Percentiles rank a stretch among this genome's conserved stretches.
phyloP scores from a whole-genome alignment of 1,140 invertebrate species.

The Pogonus chalceus region DNA sequence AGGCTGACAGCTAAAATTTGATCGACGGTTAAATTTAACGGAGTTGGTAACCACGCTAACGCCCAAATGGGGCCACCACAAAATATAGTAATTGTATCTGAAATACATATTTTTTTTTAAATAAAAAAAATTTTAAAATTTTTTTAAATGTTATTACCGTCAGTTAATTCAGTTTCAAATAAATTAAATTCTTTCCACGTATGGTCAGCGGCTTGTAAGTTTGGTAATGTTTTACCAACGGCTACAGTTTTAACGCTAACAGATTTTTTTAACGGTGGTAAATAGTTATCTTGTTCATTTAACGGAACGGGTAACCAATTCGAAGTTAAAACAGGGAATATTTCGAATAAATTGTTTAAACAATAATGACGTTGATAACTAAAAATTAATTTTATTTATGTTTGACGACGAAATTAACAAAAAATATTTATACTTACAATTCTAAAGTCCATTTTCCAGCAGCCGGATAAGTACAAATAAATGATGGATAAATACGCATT shows the following conservation, averaged over 20 bases:
- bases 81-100: slow-evolving; percentile 42
- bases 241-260: slow-evolving; percentile 27
- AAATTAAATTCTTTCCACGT: slow-evolving; percentile 36
- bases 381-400: no score
- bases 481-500: neutral
- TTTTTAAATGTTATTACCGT: slow-evolving; percentile 19
- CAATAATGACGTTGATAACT: slow-evolving; percentile 34
- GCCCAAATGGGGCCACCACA: slow-evolving; percentile 50
- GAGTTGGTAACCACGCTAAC: slow-evolving; percentile 45
- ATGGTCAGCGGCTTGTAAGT: slow-evolving; percentile 16
- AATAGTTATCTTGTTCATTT: slow-evolving; percentile 22
- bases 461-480: slow-evolving; percentile 14
- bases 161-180: slow-evolving; percentile 35
- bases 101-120: slow-evolving; percentile 16
- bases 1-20: slow-evolving; percentile 47
- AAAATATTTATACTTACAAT: slow-evolving; percentile 30
- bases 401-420: slow-evolving; percentile 14
- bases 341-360: slow-evolving; percentile 27
- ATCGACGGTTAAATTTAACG: slow-evolving; percentile 23
- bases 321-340: slow-evolving; percentile 25
- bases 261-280: slow-evolving; percentile 34
- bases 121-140: slow-evolving; percentile 10
- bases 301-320: slow-evolving; percentile 25
- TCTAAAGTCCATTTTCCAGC: slow-evolving; percentile 32
- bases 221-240: slow-evolving; percentile 13